Evolutionary conservation across 2,797 vertebrate genomes (phyloP), one percentile per base, ranked within the genome.

Genomic region (Oreochromis grahami): DNA sequence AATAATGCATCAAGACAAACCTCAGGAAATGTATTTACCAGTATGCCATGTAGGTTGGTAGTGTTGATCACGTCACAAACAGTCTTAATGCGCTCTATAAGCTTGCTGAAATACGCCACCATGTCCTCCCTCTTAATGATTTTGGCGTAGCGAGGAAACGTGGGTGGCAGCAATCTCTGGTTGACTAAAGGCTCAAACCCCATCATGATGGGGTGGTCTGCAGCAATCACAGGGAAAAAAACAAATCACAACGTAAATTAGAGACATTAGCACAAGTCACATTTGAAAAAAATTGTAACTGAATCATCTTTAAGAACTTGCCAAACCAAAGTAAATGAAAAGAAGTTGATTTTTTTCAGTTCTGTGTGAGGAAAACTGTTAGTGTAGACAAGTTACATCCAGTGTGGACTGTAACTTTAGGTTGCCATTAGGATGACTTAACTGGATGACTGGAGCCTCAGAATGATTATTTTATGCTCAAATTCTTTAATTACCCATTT

Each of bases 191-290:
- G 98, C 88, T 99, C 99, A 93, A 99, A 99, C 14, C 98, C 99
- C 99, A 99, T 99, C 98, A 99, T 99, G 93, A 99, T 99, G 26
- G 99, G 98, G 89, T 99, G 98, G 96, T 99, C 98, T 99, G 94
- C 76, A 93, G 55, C 79, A 81, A 8, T 24, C 41, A 84, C 50
- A 63, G 17, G 21, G 10, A 51, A 55, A 51, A 58, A 36, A 58
- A n/a, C 10, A 17, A 77, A n/a, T 9, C n/a, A 24, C 6, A 50
- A 65, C 24, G 19, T 36, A 48, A 68, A 68, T 5, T 6, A 19
- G 13, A 50, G 26, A 29, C 4, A 29, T 32, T 55, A 82, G 55
- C 15, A 53, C 17, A 26, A 70, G 32, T 50, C 26, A 17, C 34
- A 14, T 77, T 52, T 53, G 11, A 3, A 36, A 77, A 70, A 76